Evolutionary conservation across 2,113 vertebrate genomes (phyloP), one percentile per base, ranked within the genome.

Genomic region (Uria aalge): DNA sequence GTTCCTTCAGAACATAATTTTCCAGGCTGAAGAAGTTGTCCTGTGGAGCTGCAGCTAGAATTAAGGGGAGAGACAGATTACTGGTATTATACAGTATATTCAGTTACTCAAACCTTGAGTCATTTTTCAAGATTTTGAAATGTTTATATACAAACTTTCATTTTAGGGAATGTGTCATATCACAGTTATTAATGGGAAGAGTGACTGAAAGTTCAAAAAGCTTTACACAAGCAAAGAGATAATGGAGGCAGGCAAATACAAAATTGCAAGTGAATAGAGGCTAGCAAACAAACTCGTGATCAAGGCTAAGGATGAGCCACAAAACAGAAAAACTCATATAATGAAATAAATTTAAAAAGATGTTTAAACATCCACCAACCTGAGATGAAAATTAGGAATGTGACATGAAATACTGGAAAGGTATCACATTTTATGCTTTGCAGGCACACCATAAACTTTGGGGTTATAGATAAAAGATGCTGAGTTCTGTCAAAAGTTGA

Each of bases 1-100:
- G n/a, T 96, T 56, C 63, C 88, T 68, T 96, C 92, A 97, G 96
- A 98, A 96, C 94, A 72, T 85, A 83, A 97, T 97, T 97, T 97
- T 96, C 62, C 72, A 94, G 53, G 67, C 94, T 96, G 83, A 94
- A 96, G 77, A 95, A 95, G 75, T 81, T 96, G 78, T 94, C 73
- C 91, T 87, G 36, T 38, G 72, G 90, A 94, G 38, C 81, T 92
- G 36, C 72, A 74, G 56, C 63, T 53, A 73, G 23, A 22, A 96
- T 92, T 96, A 96, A 92, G 29, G 53, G n/a, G 43, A 97, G 56
- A 96, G 68, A 56, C 12, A 93, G 68, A 95, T 96, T 89, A 93
- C 40, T 11, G 14, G 18, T 68, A 38, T 79, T 94, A 67, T 52
- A 72, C 19, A 67, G 20, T 57, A 76, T 59, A 48, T 60, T 74